These are phyloP conservation scores for Platichthys stellatus DNA, from an alignment of 2,113 vertebrate genomes.

Conservation along the genomic window DNA sequence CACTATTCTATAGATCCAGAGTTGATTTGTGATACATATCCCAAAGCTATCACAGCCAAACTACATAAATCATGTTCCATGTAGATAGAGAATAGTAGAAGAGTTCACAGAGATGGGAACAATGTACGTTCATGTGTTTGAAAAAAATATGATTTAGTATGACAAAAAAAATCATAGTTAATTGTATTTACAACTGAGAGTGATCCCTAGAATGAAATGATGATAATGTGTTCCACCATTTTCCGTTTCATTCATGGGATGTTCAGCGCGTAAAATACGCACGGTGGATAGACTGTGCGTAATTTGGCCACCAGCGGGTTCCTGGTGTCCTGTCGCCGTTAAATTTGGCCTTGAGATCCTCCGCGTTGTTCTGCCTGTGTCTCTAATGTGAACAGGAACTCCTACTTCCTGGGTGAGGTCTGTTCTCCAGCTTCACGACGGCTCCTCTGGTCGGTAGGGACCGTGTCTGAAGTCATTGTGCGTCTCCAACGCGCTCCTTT, in stretches of 20 bases:
- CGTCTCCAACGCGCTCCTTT: conserved; percentile 79
- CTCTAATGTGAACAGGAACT: conserved; percentile 68
- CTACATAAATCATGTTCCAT: no score
- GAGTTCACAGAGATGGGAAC: no score
- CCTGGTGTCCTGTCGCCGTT: neutral
- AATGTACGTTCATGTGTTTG: no score
- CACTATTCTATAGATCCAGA: neutral
- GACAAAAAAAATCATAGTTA: no score
- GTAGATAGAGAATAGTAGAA: no score
- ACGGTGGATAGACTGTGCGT: neutral
- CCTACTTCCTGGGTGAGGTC: conserved; percentile 84
- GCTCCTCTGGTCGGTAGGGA: conserved; percentile 72
- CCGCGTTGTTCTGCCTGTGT: conserved; percentile 4
- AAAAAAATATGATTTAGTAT: no score
- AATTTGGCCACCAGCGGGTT: neutral
- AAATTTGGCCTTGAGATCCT: conserved; percentile 9
- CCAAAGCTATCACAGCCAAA: no score
- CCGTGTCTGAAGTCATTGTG: conserved; percentile 88
- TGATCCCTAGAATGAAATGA: no score
- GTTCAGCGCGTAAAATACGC: conserved; percentile 17
- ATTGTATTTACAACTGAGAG: no score
- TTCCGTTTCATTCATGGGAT: neutral
- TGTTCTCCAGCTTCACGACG: no score
- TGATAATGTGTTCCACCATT: no score
- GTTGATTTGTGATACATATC: neutral